These are phyloP conservation scores for Lepidostoma basale DNA, from an alignment of 1,140 invertebrate species.

Conservation along the genomic window DNA sequence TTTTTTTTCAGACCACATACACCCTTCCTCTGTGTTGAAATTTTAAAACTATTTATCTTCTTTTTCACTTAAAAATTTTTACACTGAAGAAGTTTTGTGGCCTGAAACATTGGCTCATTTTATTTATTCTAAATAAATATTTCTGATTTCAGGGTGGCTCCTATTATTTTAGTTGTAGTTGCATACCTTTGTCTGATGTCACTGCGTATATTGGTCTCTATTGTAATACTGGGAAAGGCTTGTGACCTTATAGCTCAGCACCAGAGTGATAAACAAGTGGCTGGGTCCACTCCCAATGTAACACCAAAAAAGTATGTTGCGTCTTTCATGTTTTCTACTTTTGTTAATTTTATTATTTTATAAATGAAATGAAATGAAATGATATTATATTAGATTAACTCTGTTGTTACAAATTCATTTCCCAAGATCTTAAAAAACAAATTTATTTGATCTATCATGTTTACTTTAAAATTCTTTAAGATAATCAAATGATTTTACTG, in stretches of 20 bases:
- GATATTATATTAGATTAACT: no score
- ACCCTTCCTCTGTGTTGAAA: no score
- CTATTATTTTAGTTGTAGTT: constrained; percentile 73
- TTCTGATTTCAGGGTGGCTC: constrained; percentile 64
- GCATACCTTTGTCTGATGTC: constrained; percentile 82
- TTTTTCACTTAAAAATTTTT: no score
- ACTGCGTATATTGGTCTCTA: constrained; percentile 83
- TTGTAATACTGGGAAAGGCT: constrained; percentile 87
- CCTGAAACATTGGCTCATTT: no score
- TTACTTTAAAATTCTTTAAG: no score
- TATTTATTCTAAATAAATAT: no score
- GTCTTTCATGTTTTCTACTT: background rate
- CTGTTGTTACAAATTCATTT: background rate
- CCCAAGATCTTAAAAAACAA: no score
- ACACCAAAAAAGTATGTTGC: constrained; percentile 57
- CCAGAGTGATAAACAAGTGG: constrained; percentile 64
- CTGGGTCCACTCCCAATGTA: constrained; percentile 42
- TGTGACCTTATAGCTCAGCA: constrained; percentile 84
- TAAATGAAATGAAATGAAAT: constrained; percentile 8
- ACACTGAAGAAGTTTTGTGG: no score
- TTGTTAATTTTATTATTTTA: background rate
- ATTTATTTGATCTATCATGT: no score
- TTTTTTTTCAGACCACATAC: no score
- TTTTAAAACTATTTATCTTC: no score
- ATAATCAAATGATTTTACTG: no score